A percentile compares a stretch with the other conserved stretches of the same genome.
phyloP scores from a whole-genome alignment of 2,888 invertebrate genomes.

The Xylocampa areola region DNA sequence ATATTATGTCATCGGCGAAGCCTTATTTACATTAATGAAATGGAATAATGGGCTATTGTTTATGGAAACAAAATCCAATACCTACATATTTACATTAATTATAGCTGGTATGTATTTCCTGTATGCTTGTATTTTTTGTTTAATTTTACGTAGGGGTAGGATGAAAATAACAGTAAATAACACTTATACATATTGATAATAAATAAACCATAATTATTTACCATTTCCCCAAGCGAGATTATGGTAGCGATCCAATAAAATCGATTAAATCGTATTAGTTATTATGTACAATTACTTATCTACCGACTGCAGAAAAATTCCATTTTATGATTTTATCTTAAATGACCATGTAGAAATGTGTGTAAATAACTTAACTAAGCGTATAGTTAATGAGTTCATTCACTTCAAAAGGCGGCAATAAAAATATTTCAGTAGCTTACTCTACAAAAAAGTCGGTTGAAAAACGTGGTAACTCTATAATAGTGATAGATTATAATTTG shows the following conservation, averaged over 20 bases:
- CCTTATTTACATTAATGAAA: slow-evolving; percentile 17
- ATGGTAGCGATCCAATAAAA: too few species aligned
- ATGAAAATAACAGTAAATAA: slow-evolving; percentile 2
- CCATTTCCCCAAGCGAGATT: slow-evolving; percentile 16
- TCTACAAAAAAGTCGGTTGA: too few species aligned
- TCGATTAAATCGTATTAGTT: too few species aligned
- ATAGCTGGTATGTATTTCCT: slow-evolving; percentile 6
- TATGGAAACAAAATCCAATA: slow-evolving; percentile 16
- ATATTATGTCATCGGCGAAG: slow-evolving; percentile 13
- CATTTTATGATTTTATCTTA: slow-evolving; percentile 33
- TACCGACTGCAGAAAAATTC: too few species aligned
- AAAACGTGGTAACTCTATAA: too few species aligned
- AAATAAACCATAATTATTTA: slow-evolving; percentile 11
- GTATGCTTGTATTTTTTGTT: not conserved
- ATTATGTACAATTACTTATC: too few species aligned
- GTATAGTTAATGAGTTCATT: slow-evolving; percentile 64
- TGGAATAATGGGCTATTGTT: slow-evolving; percentile 40
- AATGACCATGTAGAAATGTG: slow-evolving; percentile 28
- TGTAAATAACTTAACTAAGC: slow-evolving; percentile 18
- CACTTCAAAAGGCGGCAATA: slow-evolving; percentile 51
- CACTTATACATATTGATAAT: not conserved
- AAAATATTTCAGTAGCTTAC: slow-evolving; percentile 13
- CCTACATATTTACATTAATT: slow-evolving; percentile 10
- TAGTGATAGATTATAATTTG: not conserved
- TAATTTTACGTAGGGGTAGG: not conserved